phyloP scores from a whole-genome alignment of 2,888 invertebrate genomes.

The Leistus spinibarbis region DNA sequence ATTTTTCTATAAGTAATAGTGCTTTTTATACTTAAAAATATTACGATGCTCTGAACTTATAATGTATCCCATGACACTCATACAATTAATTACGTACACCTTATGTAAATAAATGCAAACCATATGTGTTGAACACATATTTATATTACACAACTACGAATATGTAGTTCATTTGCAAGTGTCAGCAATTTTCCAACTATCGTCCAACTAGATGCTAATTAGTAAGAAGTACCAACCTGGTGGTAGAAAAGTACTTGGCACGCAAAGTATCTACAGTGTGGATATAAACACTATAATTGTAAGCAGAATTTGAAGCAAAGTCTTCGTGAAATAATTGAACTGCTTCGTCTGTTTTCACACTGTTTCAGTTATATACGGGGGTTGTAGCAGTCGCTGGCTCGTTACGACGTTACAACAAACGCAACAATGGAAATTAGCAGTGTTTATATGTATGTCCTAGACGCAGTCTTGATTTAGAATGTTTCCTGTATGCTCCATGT shows the following conservation, averaged over 20 bases:
- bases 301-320: background rate
- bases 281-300: background rate
- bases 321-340: background rate
- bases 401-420: conserved; percentile 23
- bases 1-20: too few relatives aligned
- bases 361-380: conserved; percentile 17
- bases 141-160: too few relatives aligned
- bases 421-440: conserved; percentile 19
- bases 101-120: background rate
- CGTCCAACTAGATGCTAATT: conserved; percentile 4
- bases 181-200: background rate
- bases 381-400: conserved; percentile 17
- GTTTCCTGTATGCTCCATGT: too few relatives aligned
- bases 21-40: too few relatives aligned
- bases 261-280: background rate
- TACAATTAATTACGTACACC: too few relatives aligned
- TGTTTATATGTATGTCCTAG: conserved; percentile 19
- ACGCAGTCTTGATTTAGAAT: conserved; percentile 10
- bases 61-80: too few relatives aligned
- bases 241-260: background rate
- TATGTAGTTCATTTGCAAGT: background rate
- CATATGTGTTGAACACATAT: too few relatives aligned
- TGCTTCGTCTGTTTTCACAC: background rate
- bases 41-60: too few relatives aligned
- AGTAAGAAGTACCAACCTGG: conserved; percentile 5